Percentiles rank a stretch among this genome's conserved stretches.
These are phyloP conservation scores for Clitarchus hookeri DNA, from an alignment of 2,888 invertebrate genomes.

Conservation along the genomic window DNA sequence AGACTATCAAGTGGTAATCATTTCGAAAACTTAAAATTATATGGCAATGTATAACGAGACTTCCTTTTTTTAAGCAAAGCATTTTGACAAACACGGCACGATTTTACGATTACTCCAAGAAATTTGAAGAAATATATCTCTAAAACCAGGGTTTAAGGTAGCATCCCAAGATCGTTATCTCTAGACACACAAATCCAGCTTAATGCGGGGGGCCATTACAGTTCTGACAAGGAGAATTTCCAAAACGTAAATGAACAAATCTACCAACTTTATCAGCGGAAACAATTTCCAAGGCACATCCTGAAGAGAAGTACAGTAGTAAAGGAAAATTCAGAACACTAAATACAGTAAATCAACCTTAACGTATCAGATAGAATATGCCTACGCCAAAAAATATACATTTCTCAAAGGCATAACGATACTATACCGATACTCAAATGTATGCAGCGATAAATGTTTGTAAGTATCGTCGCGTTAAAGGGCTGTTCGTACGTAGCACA, in stretches of 20 bases:
- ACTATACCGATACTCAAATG: neutral
- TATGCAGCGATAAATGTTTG: neutral
- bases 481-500: no score
- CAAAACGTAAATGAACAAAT: neutral
- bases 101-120: neutral
- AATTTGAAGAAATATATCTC: neutral
- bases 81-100: neutral
- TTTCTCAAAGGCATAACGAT: neutral
- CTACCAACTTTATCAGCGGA: neutral
- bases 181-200: neutral
- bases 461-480: neutral
- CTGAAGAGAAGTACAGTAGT: neutral
- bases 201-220: neutral
- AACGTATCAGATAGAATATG: neutral
- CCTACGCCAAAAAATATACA: neutral
- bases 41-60: no score
- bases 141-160: neutral
- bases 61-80: neutral
- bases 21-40: no score
- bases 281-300: neutral
- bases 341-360: neutral
- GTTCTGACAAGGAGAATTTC: neutral
- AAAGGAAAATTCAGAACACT: neutral
- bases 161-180: neutral
- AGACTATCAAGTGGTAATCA: no score